Evolutionary conservation across 2,113 vertebrate species (phyloP), one percentile per base, ranked within the genome.

Genomic region (Dissostichus mawsoni): DNA sequence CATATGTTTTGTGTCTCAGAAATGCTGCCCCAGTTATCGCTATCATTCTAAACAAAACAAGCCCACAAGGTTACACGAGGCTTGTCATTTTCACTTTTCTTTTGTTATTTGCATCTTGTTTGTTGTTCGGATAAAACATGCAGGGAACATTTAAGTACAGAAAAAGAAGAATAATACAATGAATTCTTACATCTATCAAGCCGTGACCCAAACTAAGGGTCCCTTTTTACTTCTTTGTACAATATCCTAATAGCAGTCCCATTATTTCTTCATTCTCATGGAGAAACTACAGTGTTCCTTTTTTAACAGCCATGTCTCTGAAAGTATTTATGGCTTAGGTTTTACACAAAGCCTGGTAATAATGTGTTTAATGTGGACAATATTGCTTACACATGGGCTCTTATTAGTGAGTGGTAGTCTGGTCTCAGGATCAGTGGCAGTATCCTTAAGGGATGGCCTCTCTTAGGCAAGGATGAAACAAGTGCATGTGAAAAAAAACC

Each of bases 381-480:
- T 86, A 94, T 94, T 95, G 95, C 95, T 96, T 96, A 95, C 95
- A 95, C 92, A 95, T 96, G 95, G 93, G 92, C 94, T 96, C 96
- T 96, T 97, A 96, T 97, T 97, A 96, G 90, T 84, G 94, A 95
- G 92, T 93, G 88, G 88, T 95, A 94, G 96, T 96, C 94, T 95
- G 89, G 94, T 96, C 94, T 94, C 93, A 93, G 94, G 94, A 69
- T 62, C 94, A 94, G 94, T 84, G 92, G 90, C 93, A 89, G 88
- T 56, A 93, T 93, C 95, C 97, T 96, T 90, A 89, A 91, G 96
- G 95, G 97, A 98, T 95, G 88, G 87, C 84, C 92, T 91, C 95
- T 96, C 96, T 96, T 94, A 96, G 96, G 96, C 93, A 83, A 91
- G 94, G 94, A 96, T 95, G 93, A 95, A 96, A 95, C 93, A 94